phyloP scores from a whole-genome alignment of 2,797 vertebrate genomes.

The Pseudotriccus pelzelni region DNA sequence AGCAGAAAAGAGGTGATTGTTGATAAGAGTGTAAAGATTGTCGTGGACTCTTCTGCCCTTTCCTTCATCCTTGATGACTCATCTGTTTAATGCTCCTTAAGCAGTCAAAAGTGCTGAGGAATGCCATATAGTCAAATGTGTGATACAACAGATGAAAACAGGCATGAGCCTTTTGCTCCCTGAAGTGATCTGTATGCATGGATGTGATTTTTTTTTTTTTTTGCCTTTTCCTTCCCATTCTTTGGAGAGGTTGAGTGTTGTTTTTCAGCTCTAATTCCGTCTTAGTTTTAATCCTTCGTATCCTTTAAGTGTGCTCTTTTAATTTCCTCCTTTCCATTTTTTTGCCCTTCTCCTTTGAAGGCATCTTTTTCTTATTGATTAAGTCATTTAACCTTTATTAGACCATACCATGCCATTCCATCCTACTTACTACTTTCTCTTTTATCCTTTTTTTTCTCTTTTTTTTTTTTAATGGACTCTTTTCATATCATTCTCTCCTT shows the following conservation, averaged over 20 bases:
- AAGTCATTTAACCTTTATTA: constrained; percentile 36
- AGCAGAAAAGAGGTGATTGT: not conserved
- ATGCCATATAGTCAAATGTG: not conserved
- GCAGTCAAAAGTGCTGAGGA: not conserved
- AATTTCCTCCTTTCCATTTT: constrained; percentile 3
- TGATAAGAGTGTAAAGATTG: not conserved
- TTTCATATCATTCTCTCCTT: constrained; percentile 13
- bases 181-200: not conserved
- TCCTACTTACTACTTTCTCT: constrained; percentile 27
- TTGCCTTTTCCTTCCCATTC: not conserved
- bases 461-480: constrained; percentile 1
- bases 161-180: not conserved
- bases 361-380: not conserved
- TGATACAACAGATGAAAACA: not conserved
- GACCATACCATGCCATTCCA: not conserved
- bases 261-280: not conserved
- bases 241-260: not conserved
- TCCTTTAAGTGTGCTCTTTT: not conserved
- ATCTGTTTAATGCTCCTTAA: not conserved
- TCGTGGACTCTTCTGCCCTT: not conserved
- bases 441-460: constrained; percentile 18
- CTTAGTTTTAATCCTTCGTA: constrained; percentile 17
- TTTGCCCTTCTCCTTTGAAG: not conserved
- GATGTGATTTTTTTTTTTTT: not conserved
- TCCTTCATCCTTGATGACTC: not conserved